Evolutionary conservation across 2,113 vertebrate species (phyloP).

Genomic region (Oreochromis niloticus): DNA sequence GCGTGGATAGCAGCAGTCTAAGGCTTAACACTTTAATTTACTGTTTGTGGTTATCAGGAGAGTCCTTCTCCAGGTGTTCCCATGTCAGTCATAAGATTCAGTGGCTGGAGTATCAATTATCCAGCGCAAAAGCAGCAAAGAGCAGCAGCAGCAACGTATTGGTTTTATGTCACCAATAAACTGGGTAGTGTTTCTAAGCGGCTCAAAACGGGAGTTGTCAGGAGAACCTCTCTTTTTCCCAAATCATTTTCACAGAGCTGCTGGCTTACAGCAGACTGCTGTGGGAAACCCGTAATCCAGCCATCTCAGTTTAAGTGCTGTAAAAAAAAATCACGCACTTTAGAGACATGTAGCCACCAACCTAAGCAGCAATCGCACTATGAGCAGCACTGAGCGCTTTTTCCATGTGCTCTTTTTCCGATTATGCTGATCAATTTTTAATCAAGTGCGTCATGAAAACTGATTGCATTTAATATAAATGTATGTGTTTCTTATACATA

Average conservation of each 20-base stretch:
- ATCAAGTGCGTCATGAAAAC: neutral
- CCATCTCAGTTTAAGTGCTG: conserved; percentile 18
- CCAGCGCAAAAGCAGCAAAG: conserved; percentile 45
- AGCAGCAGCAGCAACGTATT: conserved; percentile 52
- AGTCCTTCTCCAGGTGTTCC: conserved; percentile 70
- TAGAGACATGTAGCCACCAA: neutral
- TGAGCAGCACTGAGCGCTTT: neutral
- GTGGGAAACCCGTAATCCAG: conserved; percentile 23
- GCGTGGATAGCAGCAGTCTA: conserved; percentile 51
- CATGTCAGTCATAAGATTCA: conserved; percentile 64
- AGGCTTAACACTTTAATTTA: conserved; percentile 67
- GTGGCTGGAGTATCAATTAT: conserved; percentile 67
- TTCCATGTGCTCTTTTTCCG: neutral
- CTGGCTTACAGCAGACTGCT: conserved; percentile 29
- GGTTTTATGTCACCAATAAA: conserved; percentile 70
- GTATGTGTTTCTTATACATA: conserved; percentile 48
- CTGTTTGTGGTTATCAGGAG: conserved; percentile 67
- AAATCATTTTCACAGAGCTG: conserved; percentile 67
- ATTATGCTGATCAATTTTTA: neutral
- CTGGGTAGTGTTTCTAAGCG: conserved; percentile 55
- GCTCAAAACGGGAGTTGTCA: conserved; percentile 58
- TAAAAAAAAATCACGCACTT: neutral
- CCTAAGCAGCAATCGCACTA: neutral
- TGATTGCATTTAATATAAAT: neutral
- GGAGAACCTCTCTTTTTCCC: conserved; percentile 48